Evolutionary conservation across 2,113 vertebrate species (phyloP), one percentile per base, ranked within the genome.

Genomic region (Syrmaticus mikado): DNA sequence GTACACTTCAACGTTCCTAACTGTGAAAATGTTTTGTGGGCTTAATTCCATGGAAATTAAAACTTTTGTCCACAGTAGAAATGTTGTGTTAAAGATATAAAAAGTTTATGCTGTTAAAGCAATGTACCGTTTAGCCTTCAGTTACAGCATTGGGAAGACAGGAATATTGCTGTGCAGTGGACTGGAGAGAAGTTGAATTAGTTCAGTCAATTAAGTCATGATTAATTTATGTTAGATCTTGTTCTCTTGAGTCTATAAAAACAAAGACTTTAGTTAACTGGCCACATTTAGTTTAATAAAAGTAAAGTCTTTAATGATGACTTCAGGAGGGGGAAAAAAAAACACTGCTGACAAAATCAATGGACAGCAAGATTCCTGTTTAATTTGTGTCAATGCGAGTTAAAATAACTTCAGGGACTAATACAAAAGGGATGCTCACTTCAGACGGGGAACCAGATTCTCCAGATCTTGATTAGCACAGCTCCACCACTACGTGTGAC

Each of bases 201-300:
- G 94, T 92, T 97, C 97, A 97, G 96, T 97, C 97, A 98, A 98
- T 98, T 98, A 98, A 98, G 96, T 97, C 97, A 97, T 97, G 97
- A 98, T 98, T 98, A 97, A 98, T 98, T 98, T 97, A 98, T 94
- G 96, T 97, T 96, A 96, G 96, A 96, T 89, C 91, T 91, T 89
- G 43, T 94, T 96, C 97, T 97, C 96, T 65, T 11, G 93, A 97
- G 98, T 91, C 93, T 97, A 87, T 97, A 96, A 95, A 98, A 98
- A 96, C 95, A 94, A 97, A 97, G 96, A 74, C 84, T 97, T 96
- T 88, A 92, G 94, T 97, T 96, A 98, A 97, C 94, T 41, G 82
- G 92, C 91, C 97, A 95, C 94, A 95, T 97, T 97, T 97, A 73
- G 85, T 97, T 97, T 97, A 96, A 98, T 97, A 97, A 97, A 98